These are phyloP conservation scores for Andrena fulva DNA, from an alignment of 2,888 invertebrate genomes.

Conservation along the genomic window DNA sequence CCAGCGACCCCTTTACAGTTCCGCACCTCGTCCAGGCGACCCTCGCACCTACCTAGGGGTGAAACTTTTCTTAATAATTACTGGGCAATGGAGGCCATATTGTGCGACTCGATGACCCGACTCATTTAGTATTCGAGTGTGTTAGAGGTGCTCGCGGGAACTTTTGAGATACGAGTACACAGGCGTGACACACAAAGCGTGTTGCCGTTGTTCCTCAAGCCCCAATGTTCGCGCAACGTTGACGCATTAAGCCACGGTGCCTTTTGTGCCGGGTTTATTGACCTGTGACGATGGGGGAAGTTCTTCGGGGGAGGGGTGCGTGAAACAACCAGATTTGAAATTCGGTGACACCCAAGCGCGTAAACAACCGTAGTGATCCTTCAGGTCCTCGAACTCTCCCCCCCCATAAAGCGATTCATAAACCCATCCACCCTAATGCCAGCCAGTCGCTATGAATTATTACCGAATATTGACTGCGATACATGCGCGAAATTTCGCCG, in stretches of 20 bases:
- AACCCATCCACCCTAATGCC: slow-evolving; percentile 20
- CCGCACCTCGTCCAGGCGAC: slow-evolving; percentile 54
- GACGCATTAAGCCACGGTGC: slow-evolving; percentile 30
- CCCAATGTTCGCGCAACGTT: slow-evolving; percentile 22
- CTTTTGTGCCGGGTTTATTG: slow-evolving; percentile 35
- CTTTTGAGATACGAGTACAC: slow-evolving; percentile 11
- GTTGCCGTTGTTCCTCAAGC: slow-evolving; percentile 30
- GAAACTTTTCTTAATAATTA: slow-evolving; percentile 71
- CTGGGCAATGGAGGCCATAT: slow-evolving; percentile 66
- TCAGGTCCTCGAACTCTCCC: slow-evolving; percentile 35
- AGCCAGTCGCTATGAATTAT: slow-evolving; percentile 15
- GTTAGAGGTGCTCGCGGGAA: slow-evolving; percentile 26
- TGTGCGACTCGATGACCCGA: slow-evolving; percentile 58
- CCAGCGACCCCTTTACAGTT: slow-evolving; percentile 62
- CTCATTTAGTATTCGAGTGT: slow-evolving; percentile 61
- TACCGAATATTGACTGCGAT: slow-evolving; percentile 36
- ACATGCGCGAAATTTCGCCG: slow-evolving; percentile 27
- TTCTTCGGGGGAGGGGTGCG: neutral
- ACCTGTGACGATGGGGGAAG: neutral
- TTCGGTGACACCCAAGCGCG: neutral
- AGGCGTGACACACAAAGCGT: slow-evolving; percentile 15
- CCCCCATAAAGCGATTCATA: slow-evolving; percentile 37
- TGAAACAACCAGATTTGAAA: slow-evolving; percentile 7
- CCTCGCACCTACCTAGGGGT: slow-evolving; percentile 57
- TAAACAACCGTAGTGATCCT: slow-evolving; percentile 39